A percentile compares a stretch with the other conserved stretches of the same genome.
Evolutionary conservation across 2,113 vertebrate genomes (phyloP).

Genomic region (Urocolius indicus): DNA sequence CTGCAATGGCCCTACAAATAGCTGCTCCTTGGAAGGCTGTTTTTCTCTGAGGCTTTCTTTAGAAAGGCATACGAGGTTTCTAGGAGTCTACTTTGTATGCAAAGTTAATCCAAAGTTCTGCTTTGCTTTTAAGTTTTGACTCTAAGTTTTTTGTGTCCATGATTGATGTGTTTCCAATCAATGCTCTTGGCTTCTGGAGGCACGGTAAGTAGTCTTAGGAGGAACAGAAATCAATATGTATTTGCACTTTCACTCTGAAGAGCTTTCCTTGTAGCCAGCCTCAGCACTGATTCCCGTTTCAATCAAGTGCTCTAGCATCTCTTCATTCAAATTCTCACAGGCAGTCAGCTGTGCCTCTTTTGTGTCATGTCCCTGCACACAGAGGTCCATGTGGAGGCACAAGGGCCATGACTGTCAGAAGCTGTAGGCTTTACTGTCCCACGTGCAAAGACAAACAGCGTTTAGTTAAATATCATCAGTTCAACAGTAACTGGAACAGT

Average conservation of each 20-base stretch:
- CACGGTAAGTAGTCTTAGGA: not conserved
- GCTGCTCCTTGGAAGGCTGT: not conserved
- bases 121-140: not conserved
- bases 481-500: not conserved
- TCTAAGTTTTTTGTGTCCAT: not conserved
- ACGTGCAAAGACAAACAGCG: not conserved
- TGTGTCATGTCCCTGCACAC: not conserved
- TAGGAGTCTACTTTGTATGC: not conserved
- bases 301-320: not conserved
- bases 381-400: not conserved
- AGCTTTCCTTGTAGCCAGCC: not conserved
- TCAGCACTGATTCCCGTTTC: not conserved
- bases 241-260: not conserved
- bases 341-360: not conserved
- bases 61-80: not conserved
- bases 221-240: not conserved
- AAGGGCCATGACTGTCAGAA: not conserved
- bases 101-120: no score
- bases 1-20: not conserved
- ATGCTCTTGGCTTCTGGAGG: not conserved
- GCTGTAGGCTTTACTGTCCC: not conserved
- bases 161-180: not conserved
- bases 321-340: not conserved
- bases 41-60: not conserved
- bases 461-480: not conserved